Base-by-base conservation (phyloP, 1,140 invertebrate genomes). In the Aphis gossypii region DNA sequence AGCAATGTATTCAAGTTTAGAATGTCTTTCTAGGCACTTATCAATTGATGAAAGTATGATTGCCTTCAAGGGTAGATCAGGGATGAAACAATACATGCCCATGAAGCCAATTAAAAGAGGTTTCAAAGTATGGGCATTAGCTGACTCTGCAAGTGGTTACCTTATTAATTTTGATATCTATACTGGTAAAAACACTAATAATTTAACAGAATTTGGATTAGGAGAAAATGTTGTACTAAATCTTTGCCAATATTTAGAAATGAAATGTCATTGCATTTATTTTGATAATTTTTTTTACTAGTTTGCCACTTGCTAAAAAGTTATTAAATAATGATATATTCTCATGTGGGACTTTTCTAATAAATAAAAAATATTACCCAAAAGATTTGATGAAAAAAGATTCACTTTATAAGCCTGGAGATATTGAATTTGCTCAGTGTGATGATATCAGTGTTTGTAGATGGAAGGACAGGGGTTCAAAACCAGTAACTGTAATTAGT, bases 51-150 rank as follows among this genome's bases (percentile, higher is more conserved):
- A 95, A 93, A 93, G 56, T 23, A 94, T 94, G 94, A 93, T 93
- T 35, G 94, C 91, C 89, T 95, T 94, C 94, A 95, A 95, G 60
- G 94, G 95, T 2, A 93, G 95, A 60, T 94, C 94, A 83, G 87
- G 92, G 4, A 90, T 95, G 41, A 95, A 95, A 76, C 94, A 95
- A 89, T 95, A 95, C 93, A 86, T 95, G 89, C 95, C 95, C 21
- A 60, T 95, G 92, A 95, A 95, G 94, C 94, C 94, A 0, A 94
- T 94, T 30, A 95, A 56, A 25, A 95, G 94, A 82, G 35, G 76
- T 18, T 82, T 82, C 14, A 82, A 38, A 82, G 18, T 82, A 21
- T 35, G 76, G 76, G 76, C 76, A 7, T 35, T 82, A 35, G 35
- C 76, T 82, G 76, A 82, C 35, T 82, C 35, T 82, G 76, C 30